These are phyloP conservation scores for Chrysodeixis includens DNA, from an alignment of 2,888 invertebrate species.

Conservation along the genomic window DNA sequence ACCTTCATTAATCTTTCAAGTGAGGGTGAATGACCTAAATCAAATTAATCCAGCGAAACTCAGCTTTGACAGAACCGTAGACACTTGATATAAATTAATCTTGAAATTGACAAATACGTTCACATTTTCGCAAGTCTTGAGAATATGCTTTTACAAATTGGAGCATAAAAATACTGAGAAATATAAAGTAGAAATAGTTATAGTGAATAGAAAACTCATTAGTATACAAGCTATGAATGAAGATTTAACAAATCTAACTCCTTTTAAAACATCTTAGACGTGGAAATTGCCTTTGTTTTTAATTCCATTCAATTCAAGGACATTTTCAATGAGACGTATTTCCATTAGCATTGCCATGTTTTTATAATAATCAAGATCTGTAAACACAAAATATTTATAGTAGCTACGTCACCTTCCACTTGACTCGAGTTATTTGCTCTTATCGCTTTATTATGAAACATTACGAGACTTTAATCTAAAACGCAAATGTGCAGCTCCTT, in stretches of 20 bases:
- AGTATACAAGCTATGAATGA: too few species aligned
- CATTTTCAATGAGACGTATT: not conserved
- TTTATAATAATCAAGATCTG: not conserved
- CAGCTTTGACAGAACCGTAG: slow-evolving; percentile 32
- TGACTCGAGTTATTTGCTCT: slow-evolving; percentile 27
- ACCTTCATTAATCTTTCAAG: slow-evolving; percentile 53
- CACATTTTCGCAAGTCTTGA: slow-evolving; percentile 23
- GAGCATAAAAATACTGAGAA: slow-evolving; percentile 12
- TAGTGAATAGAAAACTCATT: not conserved
- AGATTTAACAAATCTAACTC: too few species aligned
- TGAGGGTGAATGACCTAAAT: slow-evolving; percentile 44
- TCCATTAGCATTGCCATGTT: not conserved
- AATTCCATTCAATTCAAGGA: not conserved
- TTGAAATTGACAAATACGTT: slow-evolving; percentile 47
- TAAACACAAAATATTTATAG: slow-evolving; percentile 6
- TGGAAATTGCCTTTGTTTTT: slow-evolving; percentile 6
- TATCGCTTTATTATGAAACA: slow-evolving; percentile 48
- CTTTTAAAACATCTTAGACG: not conserved
- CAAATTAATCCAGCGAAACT: slow-evolving; percentile 46
- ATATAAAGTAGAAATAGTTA: slow-evolving; percentile 14
- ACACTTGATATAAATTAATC: slow-evolving; percentile 47
- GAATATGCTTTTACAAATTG: slow-evolving; percentile 23
- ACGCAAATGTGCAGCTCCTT: slow-evolving; percentile 46
- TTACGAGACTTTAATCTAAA: slow-evolving; percentile 45
- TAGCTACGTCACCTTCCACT: slow-evolving; percentile 30